These are phyloP conservation scores for Chondrosia reniformis DNA, from an alignment of 37 sponge, comb jelly and placozoan species.

Conservation along the genomic window DNA sequence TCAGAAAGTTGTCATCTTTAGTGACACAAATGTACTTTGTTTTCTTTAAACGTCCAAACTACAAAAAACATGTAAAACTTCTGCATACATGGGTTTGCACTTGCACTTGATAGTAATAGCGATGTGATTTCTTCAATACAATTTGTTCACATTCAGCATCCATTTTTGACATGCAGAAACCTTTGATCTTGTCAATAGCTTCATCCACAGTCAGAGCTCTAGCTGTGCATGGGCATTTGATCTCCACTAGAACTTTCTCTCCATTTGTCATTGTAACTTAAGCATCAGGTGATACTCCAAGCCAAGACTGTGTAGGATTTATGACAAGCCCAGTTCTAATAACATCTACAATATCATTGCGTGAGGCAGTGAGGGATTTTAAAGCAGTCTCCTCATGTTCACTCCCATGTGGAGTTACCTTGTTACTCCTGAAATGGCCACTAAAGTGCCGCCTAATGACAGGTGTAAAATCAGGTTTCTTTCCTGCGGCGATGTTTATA, in stretches of 20 bases:
- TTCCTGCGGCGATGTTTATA: neutral
- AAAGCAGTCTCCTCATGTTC: neutral
- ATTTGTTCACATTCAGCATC: neutral
- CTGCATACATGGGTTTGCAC: conserved; percentile 6
- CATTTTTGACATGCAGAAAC: neutral
- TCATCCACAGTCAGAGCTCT: neutral
- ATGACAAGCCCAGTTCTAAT: neutral
- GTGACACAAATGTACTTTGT: neutral
- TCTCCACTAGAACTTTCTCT: neutral
- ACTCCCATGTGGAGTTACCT: neutral
- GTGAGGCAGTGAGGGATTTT: no score
- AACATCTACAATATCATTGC: neutral
- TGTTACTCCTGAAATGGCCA: neutral
- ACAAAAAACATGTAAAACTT: neutral
- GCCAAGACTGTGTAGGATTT: neutral
- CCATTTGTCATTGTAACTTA: no score
- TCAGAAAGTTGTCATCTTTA: neutral
- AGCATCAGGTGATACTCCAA: neutral
- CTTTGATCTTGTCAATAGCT: neutral
- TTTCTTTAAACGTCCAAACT: neutral
- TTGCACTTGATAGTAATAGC: neutral
- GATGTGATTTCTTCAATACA: neutral
- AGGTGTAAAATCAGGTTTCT: neutral
- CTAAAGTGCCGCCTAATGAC: neutral
- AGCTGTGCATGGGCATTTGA: neutral